Conservation (phyloP, 2,113 vertebrate species). For the Pollimyrus isidori region DNA sequence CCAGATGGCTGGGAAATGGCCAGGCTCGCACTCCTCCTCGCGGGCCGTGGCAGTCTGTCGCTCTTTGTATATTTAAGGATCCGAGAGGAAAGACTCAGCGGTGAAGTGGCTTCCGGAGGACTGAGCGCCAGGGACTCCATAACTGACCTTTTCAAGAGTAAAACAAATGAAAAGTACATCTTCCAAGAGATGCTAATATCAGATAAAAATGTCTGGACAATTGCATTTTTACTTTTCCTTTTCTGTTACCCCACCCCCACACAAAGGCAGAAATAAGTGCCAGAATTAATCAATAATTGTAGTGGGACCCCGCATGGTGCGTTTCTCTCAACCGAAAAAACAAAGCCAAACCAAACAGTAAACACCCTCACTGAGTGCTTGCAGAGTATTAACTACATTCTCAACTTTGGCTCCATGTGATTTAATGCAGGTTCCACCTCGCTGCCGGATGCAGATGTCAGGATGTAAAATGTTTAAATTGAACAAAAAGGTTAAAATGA, state of each 20-base stretch:
- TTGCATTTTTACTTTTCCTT: not conserved
- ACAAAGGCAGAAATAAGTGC: not conserved
- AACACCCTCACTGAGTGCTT: not conserved
- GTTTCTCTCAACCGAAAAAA: not conserved
- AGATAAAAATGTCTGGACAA: not conserved
- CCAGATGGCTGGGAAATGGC: not conserved
- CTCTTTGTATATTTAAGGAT: not conserved
- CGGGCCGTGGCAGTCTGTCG: not conserved
- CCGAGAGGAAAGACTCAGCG: not conserved
- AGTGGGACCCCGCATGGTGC: not conserved
- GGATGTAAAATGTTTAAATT: not conserved
- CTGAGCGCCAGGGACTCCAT: not conserved
- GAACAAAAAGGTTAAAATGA: not conserved
- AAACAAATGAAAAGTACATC: not conserved
- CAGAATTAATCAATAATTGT: not conserved
- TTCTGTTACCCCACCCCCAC: not conserved
- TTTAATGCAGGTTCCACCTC: not conserved
- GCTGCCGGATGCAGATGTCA: not conserved
- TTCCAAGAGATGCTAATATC: not conserved
- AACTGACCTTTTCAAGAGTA: not conserved
- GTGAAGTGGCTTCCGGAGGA: not conserved
- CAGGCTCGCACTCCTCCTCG: not conserved
- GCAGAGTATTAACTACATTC: not conserved
- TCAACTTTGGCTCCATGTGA: not conserved
- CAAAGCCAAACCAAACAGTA: not conserved